Evolutionary conservation across 2,113 vertebrate genomes (phyloP).

Genomic region (Notothenia coriiceps): DNA sequence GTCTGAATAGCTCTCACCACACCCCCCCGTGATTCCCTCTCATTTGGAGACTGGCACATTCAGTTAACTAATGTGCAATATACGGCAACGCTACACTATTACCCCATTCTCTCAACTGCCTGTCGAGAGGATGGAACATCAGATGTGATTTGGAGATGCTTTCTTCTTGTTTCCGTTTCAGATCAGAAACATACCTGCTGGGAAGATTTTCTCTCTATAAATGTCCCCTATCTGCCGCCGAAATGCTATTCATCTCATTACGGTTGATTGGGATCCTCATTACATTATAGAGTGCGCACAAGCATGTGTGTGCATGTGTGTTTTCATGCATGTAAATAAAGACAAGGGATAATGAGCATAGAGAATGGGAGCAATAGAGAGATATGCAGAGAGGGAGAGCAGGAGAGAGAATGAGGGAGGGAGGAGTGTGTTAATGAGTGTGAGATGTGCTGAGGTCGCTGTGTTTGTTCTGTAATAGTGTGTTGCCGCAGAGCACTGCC

Average conservation of each 20-base stretch:
- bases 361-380: conserved; percentile 49
- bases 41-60: conserved; percentile 76
- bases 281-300: conserved; percentile 59
- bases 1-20: conserved; percentile 55
- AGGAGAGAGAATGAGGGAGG: conserved; percentile 52
- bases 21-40: conserved; percentile 37
- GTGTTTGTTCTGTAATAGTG: conserved; percentile 85
- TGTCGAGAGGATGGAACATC: conserved; percentile 65
- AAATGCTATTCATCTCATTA: conserved; percentile 77
- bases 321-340: conserved; percentile 81
- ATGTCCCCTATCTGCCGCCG: conserved; percentile 50
- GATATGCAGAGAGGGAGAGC: conserved; percentile 15
- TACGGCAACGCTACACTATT: conserved; percentile 57
- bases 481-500: conserved; percentile 78
- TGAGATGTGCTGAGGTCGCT: conserved; percentile 80
- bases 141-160: conserved; percentile 72
- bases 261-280: conserved; percentile 74
- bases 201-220: conserved; percentile 62
- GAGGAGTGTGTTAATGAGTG: conserved; percentile 80
- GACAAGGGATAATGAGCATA: conserved; percentile 75
- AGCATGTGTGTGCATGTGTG: conserved; percentile 60
- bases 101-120: conserved; percentile 69
- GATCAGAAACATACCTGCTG: conserved; percentile 75
- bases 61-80: conserved; percentile 72
- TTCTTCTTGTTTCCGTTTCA: conserved; percentile 68